Evolutionary conservation across 1,140 invertebrate genomes (phyloP), one percentile per base, ranked within the genome.

Genomic region (Cryptotermes secundus): DNA sequence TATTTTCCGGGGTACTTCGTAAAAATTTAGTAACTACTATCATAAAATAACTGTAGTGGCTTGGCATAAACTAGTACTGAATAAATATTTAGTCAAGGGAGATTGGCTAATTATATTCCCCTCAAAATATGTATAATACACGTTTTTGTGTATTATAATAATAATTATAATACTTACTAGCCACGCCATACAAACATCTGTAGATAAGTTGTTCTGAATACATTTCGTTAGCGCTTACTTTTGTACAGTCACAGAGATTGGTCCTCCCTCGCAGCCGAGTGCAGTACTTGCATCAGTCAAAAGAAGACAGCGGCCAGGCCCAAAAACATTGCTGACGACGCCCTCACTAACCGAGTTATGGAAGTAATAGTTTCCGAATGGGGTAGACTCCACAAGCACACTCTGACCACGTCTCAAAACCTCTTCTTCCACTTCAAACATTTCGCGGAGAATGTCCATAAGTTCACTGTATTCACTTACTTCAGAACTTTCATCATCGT

Each of bases 241-340:
- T 72, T 31, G 26, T n/a, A 3, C 10, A 72, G 14, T n/a, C 7
- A 72, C 59, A 72, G 7, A 93, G 19, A 93, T 89, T 0, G 93
- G 92, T 81, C 91, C 92, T 9, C 93, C 93, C 88, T 94, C 93
- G 36, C 90, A 92, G 81, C 92, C 92, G 0, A 92, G 87, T 1
- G 92, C 90, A 1, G 92, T 91, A 31, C 91, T 89, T 3, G 92
- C 91, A 86, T 94, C 93, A 34, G 91, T 93, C 34, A 93, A 89
- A 59, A 93, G 87, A 7, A 94, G 86, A 82, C 91, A 92, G 4
- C 90, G 88, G 34, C 90, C 84, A n/a, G 87, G 87, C 0, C 92
- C 93, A 12, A 93, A 86, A 79, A 92, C 87, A 65, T 92, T 93
- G 83, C 92, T 93, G 26, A 93, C 89, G 10, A 93, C 88, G 0